These are phyloP conservation scores for Crotalus horridus DNA, from an alignment of 2,113 vertebrate species.

Conservation along the genomic window DNA sequence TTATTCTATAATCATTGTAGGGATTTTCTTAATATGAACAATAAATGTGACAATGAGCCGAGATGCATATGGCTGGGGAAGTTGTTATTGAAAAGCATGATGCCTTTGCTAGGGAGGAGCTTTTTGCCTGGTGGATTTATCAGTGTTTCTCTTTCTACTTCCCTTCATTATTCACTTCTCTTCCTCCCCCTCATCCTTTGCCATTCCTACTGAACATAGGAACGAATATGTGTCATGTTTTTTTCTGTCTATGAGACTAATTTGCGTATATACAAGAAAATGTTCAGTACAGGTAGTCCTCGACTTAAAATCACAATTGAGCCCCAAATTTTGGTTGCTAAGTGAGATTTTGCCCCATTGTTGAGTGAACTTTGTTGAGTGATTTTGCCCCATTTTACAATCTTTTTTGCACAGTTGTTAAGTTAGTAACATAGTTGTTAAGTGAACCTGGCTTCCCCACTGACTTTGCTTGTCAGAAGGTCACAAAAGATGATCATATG, in stretches of 20 bases:
- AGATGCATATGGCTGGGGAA: too few relatives aligned
- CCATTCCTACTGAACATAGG: background rate
- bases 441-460: background rate
- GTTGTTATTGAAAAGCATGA: too few relatives aligned
- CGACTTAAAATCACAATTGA: too few relatives aligned
- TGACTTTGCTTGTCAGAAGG: background rate
- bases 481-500: background rate
- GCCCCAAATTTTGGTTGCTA: background rate
- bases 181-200: background rate
- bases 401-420: background rate
- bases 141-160: too few relatives aligned
- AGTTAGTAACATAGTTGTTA: background rate
- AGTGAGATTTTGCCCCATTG: background rate
- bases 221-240: background rate
- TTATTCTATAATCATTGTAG: too few relatives aligned
- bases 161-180: too few relatives aligned
- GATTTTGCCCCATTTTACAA: background rate
- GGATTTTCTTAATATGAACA: too few relatives aligned
- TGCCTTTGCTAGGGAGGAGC: too few relatives aligned
- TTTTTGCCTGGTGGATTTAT: too few relatives aligned
- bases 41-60: too few relatives aligned
- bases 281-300: background rate
- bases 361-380: too few relatives aligned
- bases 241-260: background rate
- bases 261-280: background rate